phyloP scores from a whole-genome alignment of 2,113 vertebrate genomes.

The Vicugna pacos region DNA sequence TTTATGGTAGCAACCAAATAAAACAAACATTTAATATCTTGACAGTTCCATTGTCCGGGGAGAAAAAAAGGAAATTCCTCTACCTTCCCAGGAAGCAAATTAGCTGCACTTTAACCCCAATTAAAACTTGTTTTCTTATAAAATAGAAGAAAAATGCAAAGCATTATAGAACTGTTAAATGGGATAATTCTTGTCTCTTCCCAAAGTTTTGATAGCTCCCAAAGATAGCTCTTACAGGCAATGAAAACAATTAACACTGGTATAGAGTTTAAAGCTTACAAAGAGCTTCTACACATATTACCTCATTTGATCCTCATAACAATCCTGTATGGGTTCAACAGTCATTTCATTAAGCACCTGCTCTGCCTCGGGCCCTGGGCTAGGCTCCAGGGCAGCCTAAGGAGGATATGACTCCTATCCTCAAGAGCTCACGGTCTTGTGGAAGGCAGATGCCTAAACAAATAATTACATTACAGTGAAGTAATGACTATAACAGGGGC shows the following conservation, averaged over 20 bases:
- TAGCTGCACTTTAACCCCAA: constrained; percentile 50
- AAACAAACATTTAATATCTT: constrained; percentile 61
- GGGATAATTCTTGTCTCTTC: constrained; percentile 43
- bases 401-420: neutral
- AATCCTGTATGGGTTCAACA: neutral
- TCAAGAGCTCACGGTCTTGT: neutral
- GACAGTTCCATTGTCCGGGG: constrained; percentile 1
- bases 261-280: constrained; percentile 32
- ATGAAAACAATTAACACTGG: constrained; percentile 55
- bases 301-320: constrained; percentile 8
- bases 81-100: constrained; percentile 57
- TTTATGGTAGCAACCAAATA: constrained; percentile 50
- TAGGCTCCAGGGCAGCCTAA: neutral
- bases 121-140: constrained; percentile 54
- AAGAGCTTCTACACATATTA: constrained; percentile 23
- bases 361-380: neutral
- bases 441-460: constrained; percentile 51
- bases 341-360: constrained; percentile 26
- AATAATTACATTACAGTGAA: constrained; percentile 48
- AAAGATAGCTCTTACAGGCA: constrained; percentile 39
- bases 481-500: neutral
- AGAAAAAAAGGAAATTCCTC: neutral
- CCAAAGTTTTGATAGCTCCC: constrained; percentile 45
- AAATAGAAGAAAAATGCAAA: constrained; percentile 40
- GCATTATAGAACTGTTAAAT: constrained; percentile 59